Percentiles rank a stretch among this genome's conserved stretches.
Evolutionary conservation across 2,113 vertebrate genomes (phyloP).

Genomic region (Melanocharis versteri): DNA sequence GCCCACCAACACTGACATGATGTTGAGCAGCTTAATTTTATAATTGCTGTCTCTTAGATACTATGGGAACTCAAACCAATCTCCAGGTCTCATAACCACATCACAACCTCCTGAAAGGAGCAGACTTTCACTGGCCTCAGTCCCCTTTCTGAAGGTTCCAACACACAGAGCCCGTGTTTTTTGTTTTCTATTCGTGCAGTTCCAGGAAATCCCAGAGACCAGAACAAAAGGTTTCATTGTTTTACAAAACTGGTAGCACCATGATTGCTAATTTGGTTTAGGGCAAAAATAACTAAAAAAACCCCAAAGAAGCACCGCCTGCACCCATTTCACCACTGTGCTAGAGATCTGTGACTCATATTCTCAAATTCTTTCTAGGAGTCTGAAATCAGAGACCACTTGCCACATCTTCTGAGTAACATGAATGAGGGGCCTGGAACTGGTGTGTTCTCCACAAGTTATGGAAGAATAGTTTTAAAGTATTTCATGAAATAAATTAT

Average conservation of each 20-base stretch:
- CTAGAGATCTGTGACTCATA: not conserved
- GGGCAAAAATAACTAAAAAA: not conserved
- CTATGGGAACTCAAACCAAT: not conserved
- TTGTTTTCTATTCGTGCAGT: not conserved
- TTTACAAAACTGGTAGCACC: not conserved
- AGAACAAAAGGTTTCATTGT: not conserved
- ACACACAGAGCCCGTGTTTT: not conserved
- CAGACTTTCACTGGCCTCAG: not conserved
- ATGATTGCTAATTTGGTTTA: not conserved
- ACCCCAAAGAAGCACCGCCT: rapidly evolving
- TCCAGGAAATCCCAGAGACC: not conserved
- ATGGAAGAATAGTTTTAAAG: not conserved
- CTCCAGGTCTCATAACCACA: not conserved
- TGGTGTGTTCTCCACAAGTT: not conserved
- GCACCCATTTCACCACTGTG: not conserved
- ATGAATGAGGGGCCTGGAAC: not conserved
- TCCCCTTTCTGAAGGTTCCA: not conserved
- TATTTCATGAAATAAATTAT: not conserved
- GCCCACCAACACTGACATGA: not conserved
- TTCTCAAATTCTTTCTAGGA: not conserved
- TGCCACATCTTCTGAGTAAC: not conserved
- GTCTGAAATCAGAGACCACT: not conserved
- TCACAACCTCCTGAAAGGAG: not conserved
- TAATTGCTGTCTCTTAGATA: not conserved
- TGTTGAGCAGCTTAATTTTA: not conserved